These are phyloP conservation scores for Microctenopoma steveboyesi DNA, from an alignment of 2,797 vertebrate species.

Conservation along the genomic window DNA sequence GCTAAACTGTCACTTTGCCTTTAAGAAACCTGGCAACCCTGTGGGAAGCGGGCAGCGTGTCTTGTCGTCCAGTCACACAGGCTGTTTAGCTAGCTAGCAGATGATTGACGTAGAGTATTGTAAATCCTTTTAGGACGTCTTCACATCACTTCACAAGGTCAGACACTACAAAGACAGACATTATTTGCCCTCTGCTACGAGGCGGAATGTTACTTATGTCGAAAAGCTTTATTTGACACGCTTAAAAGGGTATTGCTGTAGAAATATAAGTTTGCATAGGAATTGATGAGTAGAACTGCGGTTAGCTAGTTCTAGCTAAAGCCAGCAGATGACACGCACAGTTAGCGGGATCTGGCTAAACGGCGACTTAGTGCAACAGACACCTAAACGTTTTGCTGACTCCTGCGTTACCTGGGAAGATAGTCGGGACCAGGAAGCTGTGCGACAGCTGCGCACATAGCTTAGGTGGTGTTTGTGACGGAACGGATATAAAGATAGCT, in stretches of 20 bases:
- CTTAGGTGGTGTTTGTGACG: background rate
- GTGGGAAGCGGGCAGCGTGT: background rate
- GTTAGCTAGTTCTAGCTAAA: constrained; percentile 36
- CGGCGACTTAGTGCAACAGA: fast-evolving
- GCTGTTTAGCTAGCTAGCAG: constrained; percentile 20
- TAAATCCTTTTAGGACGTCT: constrained; percentile 25
- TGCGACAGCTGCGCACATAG: background rate
- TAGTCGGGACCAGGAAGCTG: constrained; percentile 1
- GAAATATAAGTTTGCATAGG: too few relatives aligned
- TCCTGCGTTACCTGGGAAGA: background rate
- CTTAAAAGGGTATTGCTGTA: background rate
- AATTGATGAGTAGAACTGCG: constrained; percentile 20
- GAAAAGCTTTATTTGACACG: background rate
- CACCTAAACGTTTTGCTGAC: background rate
- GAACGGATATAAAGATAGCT: background rate
- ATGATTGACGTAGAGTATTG: constrained; percentile 41
- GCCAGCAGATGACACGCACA: background rate
- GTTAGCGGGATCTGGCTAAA: background rate
- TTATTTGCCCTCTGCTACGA: fast-evolving
- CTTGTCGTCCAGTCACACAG: background rate
- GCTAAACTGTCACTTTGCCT: constrained; percentile 1
- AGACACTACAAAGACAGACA: constrained; percentile 8
- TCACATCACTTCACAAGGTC: constrained; percentile 56
- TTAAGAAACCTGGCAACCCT: constrained; percentile 31
- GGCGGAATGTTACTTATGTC: too few relatives aligned